Evolutionary conservation across 2,797 vertebrate genomes (phyloP).

Genomic region (Tarsius wallacei): DNA sequence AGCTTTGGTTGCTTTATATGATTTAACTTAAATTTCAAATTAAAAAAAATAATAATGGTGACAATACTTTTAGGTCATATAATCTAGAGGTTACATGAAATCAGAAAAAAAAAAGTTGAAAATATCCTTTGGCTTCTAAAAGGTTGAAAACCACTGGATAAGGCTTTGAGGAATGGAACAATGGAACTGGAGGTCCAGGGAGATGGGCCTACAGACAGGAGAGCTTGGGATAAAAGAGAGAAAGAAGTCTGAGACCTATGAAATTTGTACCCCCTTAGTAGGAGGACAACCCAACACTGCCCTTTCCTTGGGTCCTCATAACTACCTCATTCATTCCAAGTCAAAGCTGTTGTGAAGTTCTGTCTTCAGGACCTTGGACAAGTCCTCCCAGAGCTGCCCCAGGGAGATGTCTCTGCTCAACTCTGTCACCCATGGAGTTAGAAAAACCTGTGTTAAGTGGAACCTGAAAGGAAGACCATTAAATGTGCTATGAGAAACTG

Average conservation of each 20-base stretch:
- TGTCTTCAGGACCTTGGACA: not conserved
- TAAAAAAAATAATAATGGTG: not conserved
- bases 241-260: not conserved
- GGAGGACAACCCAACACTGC: not conserved
- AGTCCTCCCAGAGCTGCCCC: not conserved
- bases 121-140: not conserved
- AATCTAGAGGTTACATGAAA: not conserved
- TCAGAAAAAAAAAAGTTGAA: not conserved
- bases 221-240: not conserved
- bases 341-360: not conserved
- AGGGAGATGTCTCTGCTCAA: not conserved
- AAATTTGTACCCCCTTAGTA: not conserved
- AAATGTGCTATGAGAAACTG: not conserved
- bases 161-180: not conserved
- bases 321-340: not conserved
- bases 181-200: not conserved
- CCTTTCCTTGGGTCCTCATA: not conserved
- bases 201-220: not conserved
- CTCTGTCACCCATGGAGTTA: not conserved
- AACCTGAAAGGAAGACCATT: not conserved
- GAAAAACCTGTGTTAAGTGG: not conserved
- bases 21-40: constrained; percentile 24
- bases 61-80: not conserved
- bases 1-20: not conserved
- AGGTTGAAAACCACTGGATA: not conserved